A percentile compares a stretch with the other conserved stretches of the same genome.
Evolutionary conservation across 2,888 invertebrate species (phyloP).

Genomic region (Apotomis betuletana): DNA sequence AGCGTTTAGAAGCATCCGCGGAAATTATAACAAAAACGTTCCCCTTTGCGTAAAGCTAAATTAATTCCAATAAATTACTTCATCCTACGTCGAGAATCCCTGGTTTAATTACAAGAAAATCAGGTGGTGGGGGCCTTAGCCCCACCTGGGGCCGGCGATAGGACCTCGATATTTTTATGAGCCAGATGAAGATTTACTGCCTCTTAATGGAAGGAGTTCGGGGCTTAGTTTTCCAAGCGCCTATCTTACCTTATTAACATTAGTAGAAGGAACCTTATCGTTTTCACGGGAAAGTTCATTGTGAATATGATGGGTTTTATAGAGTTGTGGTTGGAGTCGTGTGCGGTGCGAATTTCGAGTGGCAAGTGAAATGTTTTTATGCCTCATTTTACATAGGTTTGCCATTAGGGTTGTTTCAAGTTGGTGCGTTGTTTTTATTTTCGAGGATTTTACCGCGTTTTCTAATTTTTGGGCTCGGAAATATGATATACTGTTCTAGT

Average conservation of each 20-base stretch:
- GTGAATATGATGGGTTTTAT: neutral
- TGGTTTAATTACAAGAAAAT: constrained; percentile 67
- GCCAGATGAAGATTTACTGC: constrained; percentile 39
- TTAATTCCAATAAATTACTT: constrained; percentile 51
- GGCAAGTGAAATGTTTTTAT: constrained; percentile 24
- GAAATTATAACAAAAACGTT: constrained; percentile 31
- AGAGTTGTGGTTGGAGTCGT: constrained; percentile 6
- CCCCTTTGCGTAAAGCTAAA: constrained; percentile 44
- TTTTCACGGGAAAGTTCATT: neutral
- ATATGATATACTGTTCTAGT: too few species aligned
- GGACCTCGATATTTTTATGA: constrained; percentile 47
- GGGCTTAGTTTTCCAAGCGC: neutral
- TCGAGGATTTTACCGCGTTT: neutral
- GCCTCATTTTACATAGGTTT: constrained; percentile 38
- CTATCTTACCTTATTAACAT: neutral
- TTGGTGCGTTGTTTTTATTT: constrained; percentile 19
- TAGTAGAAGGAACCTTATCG: neutral
- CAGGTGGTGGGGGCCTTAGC: constrained; percentile 59
- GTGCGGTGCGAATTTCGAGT: constrained; percentile 25
- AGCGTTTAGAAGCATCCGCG: neutral
- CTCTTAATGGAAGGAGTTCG: constrained; percentile 35
- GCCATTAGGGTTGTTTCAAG: constrained; percentile 32
- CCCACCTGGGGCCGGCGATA: constrained; percentile 60
- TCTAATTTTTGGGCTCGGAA: constrained; percentile 5
- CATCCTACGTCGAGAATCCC: constrained; percentile 55